Evolutionary conservation across 35 echinoderm and acorn worm genomes (phyloP).

Genomic region (Lytechinus pictus): DNA sequence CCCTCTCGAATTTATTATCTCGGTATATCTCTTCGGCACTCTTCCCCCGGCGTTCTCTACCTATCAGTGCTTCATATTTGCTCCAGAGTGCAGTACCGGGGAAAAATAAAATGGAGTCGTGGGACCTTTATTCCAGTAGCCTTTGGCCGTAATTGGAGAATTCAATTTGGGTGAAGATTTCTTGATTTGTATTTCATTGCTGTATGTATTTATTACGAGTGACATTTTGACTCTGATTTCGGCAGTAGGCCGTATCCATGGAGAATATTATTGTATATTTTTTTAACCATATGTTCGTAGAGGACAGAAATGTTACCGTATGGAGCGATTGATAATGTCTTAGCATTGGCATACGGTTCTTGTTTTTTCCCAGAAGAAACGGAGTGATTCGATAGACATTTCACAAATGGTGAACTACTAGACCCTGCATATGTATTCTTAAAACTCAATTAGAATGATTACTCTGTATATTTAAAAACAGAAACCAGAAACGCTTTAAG

Average conservation of each 20-base stretch:
- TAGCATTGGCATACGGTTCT: neutral
- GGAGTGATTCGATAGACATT: no score
- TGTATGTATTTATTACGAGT: neutral
- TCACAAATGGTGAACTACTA: no score
- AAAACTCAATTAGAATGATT: no score
- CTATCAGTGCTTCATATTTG: neutral
- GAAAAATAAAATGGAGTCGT: neutral
- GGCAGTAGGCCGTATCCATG: neutral
- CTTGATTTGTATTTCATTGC: conserved; percentile 5
- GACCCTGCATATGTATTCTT: no score
- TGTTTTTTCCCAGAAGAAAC: neutral
- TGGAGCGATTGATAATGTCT: neutral
- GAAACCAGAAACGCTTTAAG: no score
- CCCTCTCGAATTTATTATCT: conserved; percentile 12
- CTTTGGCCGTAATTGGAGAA: neutral
- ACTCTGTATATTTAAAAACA: no score
- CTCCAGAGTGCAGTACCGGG: neutral
- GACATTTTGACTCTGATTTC: neutral
- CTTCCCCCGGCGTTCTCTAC: neutral
- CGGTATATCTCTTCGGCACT: neutral
- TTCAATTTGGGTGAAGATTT: neutral
- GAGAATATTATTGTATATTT: neutral
- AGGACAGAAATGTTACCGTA: neutral
- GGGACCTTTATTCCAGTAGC: neutral
- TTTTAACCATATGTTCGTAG: neutral